phyloP scores from a whole-genome alignment of 2,113 vertebrate genomes.

The Daubentonia madagascariensis region DNA sequence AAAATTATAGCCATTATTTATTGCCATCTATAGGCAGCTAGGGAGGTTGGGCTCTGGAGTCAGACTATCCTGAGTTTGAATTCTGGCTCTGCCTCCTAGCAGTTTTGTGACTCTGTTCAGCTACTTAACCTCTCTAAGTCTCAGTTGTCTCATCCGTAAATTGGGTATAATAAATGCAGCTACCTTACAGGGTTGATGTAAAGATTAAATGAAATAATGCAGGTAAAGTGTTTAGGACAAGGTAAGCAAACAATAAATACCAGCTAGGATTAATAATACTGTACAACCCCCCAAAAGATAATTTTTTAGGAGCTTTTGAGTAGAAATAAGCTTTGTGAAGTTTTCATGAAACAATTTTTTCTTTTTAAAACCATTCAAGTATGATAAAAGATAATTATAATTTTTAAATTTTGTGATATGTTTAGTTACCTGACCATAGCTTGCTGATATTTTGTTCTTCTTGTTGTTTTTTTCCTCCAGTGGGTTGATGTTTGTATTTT shows the following conservation, averaged over 20 bases:
- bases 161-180: not conserved
- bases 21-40: not conserved
- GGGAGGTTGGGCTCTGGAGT: not conserved
- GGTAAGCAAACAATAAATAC: not conserved
- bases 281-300: not conserved
- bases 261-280: not conserved
- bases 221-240: not conserved
- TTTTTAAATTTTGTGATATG: not conserved
- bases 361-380: not conserved
- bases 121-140: not conserved
- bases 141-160: not conserved
- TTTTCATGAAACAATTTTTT: conserved; percentile 9
- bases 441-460: not conserved
- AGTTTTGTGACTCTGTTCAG: not conserved
- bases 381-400: not conserved
- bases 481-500: not conserved
- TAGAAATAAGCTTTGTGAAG: not conserved
- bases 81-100: not conserved
- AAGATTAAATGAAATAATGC: not conserved
- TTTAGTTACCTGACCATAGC: not conserved
- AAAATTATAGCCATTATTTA: not conserved
- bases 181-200: not conserved
- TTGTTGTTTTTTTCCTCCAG: not conserved
- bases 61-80: not conserved
- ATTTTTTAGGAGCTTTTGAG: not conserved